phyloP scores from a whole-genome alignment of 2,113 vertebrate species.

The Chaetodon auriga region DNA sequence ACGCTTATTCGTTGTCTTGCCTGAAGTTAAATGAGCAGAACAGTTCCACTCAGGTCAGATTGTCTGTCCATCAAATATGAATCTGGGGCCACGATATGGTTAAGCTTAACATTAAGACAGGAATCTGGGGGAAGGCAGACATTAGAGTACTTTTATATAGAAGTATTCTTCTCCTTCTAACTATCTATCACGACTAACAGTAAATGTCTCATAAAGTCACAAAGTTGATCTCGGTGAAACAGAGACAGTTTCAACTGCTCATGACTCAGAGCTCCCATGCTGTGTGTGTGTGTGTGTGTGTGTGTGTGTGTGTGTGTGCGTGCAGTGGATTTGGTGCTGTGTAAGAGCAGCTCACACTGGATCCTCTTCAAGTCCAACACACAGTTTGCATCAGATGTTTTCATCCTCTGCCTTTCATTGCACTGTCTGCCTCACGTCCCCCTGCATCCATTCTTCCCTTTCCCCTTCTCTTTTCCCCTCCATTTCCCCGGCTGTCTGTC shows the following conservation, averaged over 20 bases:
- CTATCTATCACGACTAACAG: slow-evolving; percentile 18
- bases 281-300: not conserved
- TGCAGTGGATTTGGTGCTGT: slow-evolving; percentile 44
- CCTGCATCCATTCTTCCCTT: not conserved
- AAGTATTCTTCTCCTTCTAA: not conserved
- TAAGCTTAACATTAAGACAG: not conserved
- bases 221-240: slow-evolving; percentile 27
- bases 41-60: not conserved
- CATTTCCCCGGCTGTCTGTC: slow-evolving; percentile 8
- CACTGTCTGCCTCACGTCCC: slow-evolving; percentile 4
- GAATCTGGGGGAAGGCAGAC: not conserved
- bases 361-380: slow-evolving; percentile 31
- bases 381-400: slow-evolving; percentile 48
- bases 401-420: slow-evolving; percentile 35
- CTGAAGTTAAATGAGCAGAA: slow-evolving; percentile 9
- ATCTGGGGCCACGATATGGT: not conserved
- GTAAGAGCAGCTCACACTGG: slow-evolving; percentile 16
- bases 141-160: too few species aligned
- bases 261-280: slow-evolving; percentile 57
- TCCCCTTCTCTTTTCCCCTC: not conserved
- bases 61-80: not conserved
- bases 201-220: slow-evolving; percentile 32
- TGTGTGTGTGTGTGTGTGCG: not conserved
- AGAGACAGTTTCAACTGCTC: slow-evolving; percentile 31
- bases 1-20: not conserved